Evolutionary conservation across 2,888 invertebrate species (phyloP).

Genomic region (Plusia festucae): DNA sequence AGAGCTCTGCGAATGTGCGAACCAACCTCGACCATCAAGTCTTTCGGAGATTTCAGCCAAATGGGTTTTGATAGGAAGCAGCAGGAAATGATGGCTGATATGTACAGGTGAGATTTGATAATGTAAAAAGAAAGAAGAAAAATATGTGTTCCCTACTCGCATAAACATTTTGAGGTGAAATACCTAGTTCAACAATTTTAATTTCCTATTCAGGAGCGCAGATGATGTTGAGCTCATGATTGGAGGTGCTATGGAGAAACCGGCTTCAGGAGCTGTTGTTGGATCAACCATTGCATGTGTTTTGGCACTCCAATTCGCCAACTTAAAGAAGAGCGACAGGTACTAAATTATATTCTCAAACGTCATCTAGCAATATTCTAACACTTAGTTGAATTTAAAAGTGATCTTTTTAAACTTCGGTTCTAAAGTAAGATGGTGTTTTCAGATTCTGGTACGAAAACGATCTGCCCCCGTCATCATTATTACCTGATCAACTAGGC

Average conservation of each 20-base stretch:
- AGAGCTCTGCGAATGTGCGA: constrained; percentile 92
- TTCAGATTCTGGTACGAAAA: constrained; percentile 98
- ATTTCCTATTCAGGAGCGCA: constrained; percentile 83
- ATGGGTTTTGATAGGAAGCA: constrained; percentile 89
- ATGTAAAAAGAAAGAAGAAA: too few species aligned
- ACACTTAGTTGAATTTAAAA: too few species aligned
- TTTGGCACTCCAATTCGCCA: constrained; percentile 94
- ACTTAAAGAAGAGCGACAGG: constrained; percentile 94
- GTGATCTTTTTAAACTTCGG: too few species aligned
- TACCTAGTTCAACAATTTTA: neutral
- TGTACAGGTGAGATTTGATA: constrained; percentile 91
- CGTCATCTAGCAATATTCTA: neutral
- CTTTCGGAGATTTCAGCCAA: constrained; percentile 89
- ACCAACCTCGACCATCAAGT: constrained; percentile 83
- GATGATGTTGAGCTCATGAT: constrained; percentile 96
- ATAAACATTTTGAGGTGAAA: too few species aligned
- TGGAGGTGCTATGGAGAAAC: constrained; percentile 95
- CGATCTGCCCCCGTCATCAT: constrained; percentile 96
- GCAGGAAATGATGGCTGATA: constrained; percentile 90
- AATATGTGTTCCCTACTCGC: too few species aligned
- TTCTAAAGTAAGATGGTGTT: neutral
- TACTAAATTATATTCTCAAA: constrained; percentile 48
- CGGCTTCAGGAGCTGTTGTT: constrained; percentile 94
- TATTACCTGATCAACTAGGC: constrained; percentile 93
- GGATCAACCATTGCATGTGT: constrained; percentile 97